phyloP scores from a whole-genome alignment of 1,140 invertebrate genomes.

The Drosophila persimilis region DNA sequence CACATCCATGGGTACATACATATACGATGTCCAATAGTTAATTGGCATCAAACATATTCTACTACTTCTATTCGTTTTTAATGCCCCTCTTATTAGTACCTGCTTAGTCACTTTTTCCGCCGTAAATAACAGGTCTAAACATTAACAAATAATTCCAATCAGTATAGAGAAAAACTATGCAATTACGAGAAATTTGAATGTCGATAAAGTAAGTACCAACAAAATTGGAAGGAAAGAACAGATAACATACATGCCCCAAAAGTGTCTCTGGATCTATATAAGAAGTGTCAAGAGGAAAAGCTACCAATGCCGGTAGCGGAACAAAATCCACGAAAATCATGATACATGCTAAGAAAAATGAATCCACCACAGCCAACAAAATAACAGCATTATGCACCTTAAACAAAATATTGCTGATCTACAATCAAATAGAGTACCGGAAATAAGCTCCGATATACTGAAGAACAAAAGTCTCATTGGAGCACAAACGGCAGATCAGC shows the following conservation, averaged over 20 bases:
- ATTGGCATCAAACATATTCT: too few species aligned
- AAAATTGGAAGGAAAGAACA: constrained; percentile 3
- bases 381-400: background rate
- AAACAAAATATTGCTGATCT: background rate
- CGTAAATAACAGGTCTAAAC: too few species aligned
- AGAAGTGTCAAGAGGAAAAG: background rate
- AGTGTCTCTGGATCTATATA: background rate
- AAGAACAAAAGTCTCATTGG: background rate
- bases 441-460: background rate
- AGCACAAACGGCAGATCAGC: too few species aligned
- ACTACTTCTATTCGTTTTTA: too few species aligned
- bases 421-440: too few species aligned
- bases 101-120: too few species aligned
- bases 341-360: background rate
- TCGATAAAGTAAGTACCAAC: too few species aligned
- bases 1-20: background rate
- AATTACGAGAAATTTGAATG: too few species aligned
- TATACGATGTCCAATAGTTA: background rate
- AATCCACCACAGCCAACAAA: background rate
- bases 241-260: constrained; percentile 12
- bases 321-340: background rate
- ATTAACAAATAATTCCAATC: too few species aligned
- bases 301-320: background rate
- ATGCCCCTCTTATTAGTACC: too few species aligned
- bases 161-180: too few species aligned